Percentiles rank a stretch among this genome's conserved stretches.
These are phyloP conservation scores for Pseudeuparius sepicola DNA, from an alignment of 2,888 invertebrate genomes.

Conservation along the genomic window DNA sequence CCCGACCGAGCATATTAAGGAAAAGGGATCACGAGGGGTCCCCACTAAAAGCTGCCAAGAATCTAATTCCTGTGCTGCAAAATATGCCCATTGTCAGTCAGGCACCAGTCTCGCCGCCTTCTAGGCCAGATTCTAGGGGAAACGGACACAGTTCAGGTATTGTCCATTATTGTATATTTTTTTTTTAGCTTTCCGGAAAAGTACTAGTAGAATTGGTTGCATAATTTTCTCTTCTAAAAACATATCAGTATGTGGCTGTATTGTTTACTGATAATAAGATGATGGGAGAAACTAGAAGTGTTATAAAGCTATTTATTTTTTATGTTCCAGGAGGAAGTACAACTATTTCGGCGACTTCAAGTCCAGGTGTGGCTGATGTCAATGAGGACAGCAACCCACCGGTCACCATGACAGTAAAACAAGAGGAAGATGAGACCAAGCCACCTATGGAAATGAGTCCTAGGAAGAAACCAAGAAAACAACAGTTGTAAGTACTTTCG, in stretches of 20 bases:
- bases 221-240: too few relatives aligned
- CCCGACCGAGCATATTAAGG: constrained; percentile 75
- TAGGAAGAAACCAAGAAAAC: constrained; percentile 86
- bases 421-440: constrained; percentile 36
- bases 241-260: too few relatives aligned
- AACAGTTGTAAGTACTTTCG: constrained; percentile 71
- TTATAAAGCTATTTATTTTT: too few relatives aligned
- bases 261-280: too few relatives aligned
- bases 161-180: not conserved
- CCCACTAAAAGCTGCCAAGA: constrained; percentile 55
- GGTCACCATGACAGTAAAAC: constrained; percentile 31
- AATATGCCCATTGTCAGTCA: constrained; percentile 25
- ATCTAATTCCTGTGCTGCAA: constrained; percentile 42
- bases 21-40: constrained; percentile 77
- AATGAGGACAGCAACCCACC: constrained; percentile 41
- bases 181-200: constrained; percentile 1
- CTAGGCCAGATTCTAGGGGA: constrained; percentile 37
- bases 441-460: constrained; percentile 59
- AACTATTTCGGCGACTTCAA: constrained; percentile 78
- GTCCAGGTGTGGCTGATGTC: constrained; percentile 58
- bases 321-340: constrained; percentile 55
- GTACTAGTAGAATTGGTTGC: too few relatives aligned
- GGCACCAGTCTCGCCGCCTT: constrained; percentile 36
- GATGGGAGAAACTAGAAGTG: too few relatives aligned
- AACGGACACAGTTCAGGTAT: constrained; percentile 38